Conservation (phyloP, 2,797 vertebrate species). For the Siniperca scherzeri region DNA sequence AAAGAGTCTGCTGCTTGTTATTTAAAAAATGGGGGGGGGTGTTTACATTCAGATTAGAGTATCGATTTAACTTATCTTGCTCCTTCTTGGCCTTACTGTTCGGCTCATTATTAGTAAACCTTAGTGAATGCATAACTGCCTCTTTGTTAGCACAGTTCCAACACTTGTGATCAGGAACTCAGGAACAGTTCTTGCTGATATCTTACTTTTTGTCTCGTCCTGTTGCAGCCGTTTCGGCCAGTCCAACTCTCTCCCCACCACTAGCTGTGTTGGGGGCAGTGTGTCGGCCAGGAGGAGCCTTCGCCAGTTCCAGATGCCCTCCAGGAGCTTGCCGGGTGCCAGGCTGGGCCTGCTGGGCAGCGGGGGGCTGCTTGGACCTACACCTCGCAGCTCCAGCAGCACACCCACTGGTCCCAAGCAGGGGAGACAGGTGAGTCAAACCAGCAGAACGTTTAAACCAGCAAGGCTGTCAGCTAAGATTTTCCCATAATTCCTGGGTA, state of each 20-base stretch:
- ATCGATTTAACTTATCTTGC: background rate
- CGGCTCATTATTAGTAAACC: background rate
- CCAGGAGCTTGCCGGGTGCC: conserved; percentile 92
- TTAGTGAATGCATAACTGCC: background rate
- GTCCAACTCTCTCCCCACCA: conserved; percentile 95
- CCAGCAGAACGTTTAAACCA: background rate
- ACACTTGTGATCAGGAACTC: background rate
- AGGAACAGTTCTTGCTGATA: background rate
- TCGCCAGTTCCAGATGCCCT: conserved; percentile 96
- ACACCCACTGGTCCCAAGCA: conserved; percentile 95
- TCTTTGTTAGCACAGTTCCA: background rate
- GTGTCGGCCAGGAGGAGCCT: conserved; percentile 92
- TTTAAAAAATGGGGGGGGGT: background rate
- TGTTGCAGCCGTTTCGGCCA: conserved; percentile 92
- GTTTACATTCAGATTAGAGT: background rate
- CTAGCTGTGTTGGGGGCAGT: conserved; percentile 90
- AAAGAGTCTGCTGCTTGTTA: background rate
- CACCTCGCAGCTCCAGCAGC: conserved; percentile 89
- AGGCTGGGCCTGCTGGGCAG: conserved; percentile 92
- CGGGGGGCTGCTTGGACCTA: conserved; percentile 89
- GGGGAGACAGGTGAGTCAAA: conserved; percentile 92
- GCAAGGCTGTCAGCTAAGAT: background rate
- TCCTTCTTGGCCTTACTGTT: background rate
- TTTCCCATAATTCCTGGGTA: background rate
- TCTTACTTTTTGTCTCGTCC: background rate